Conservation (phyloP, 2,888 invertebrate species). For the Ferdinandea cuprea region DNA sequence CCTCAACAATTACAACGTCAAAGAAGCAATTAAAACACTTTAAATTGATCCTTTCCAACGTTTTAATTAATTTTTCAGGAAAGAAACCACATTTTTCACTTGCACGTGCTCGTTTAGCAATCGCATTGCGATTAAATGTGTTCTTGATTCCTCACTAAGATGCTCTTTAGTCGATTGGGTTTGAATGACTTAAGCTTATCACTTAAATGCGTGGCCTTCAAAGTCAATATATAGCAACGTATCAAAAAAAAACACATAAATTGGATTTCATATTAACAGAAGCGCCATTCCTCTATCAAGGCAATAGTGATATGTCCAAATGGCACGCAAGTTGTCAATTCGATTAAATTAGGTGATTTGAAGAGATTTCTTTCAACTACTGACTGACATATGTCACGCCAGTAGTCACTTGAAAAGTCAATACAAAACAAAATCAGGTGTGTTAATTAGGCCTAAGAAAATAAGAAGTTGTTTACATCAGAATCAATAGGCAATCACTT, state of each 20-base stretch:
- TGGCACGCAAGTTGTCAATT: conserved; percentile 1
- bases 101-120: not conserved
- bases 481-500: conserved; percentile 47
- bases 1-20: conserved; percentile 29
- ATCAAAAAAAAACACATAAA: not conserved
- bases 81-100: not conserved
- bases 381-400: conserved; percentile 41
- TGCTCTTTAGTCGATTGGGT: not conserved
- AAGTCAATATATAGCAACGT: too few species aligned
- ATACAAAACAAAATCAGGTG: conserved; percentile 10
- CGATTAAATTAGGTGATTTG: not conserved
- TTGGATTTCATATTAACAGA: not conserved
- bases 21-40: conserved; percentile 31
- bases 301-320: conserved; percentile 7
- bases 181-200: conserved; percentile 12
- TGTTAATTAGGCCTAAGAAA: conserved; percentile 24
- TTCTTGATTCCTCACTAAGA: not conserved
- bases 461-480: conserved; percentile 35
- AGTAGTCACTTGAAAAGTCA: conserved; percentile 27
- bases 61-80: not conserved
- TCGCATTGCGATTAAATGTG: not conserved
- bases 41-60: conserved; percentile 18
- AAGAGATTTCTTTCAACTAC: conserved; percentile 3
- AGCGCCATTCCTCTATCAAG: not conserved
- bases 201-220: not conserved